Percentiles rank a stretch among this genome's conserved stretches.
Conservation (phyloP, 2,797 vertebrate species). For the Poeciliopsis turneri region DNA sequence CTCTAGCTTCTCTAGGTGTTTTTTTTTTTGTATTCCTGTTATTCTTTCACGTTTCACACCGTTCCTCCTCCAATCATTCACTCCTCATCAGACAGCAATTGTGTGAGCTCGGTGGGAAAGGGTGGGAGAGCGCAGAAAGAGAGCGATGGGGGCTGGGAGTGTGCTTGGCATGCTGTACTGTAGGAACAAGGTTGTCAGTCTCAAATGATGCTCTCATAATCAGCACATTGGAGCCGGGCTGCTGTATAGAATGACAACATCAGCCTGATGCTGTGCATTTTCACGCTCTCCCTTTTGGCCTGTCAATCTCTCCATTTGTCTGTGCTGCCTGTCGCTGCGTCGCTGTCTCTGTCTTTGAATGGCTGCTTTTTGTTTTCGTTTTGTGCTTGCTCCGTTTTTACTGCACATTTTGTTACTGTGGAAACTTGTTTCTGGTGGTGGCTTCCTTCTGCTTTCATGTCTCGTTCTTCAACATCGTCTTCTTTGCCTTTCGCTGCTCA, state of each 20-base stretch:
- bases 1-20: constrained; percentile 44
- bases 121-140: constrained; percentile 33
- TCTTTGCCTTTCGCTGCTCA: constrained; percentile 23
- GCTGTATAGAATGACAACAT: constrained; percentile 69
- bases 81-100: constrained; percentile 79
- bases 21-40: constrained; percentile 21
- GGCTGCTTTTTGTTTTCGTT: constrained; percentile 38
- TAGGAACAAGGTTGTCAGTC: constrained; percentile 70
- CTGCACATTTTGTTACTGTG: constrained; percentile 34
- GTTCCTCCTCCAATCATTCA: constrained; percentile 64
- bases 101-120: constrained; percentile 59
- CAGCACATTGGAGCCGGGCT: constrained; percentile 62
- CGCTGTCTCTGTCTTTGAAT: constrained; percentile 5
- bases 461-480: constrained; percentile 52
- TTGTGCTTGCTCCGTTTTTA: constrained; percentile 13
- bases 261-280: constrained; percentile 48
- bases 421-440: constrained; percentile 37
- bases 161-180: constrained; percentile 63
- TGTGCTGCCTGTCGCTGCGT: constrained; percentile 24
- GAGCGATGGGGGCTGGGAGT: constrained; percentile 54
- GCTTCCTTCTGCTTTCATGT: constrained; percentile 35
- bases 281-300: constrained; percentile 56
- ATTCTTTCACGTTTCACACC: constrained; percentile 56
- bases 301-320: constrained; percentile 55
- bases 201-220: constrained; percentile 75